A percentile compares a stretch with the other conserved stretches of the same genome.
Evolutionary conservation across 1,140 invertebrate genomes (phyloP).

Genomic region (Drosophila pachea): DNA sequence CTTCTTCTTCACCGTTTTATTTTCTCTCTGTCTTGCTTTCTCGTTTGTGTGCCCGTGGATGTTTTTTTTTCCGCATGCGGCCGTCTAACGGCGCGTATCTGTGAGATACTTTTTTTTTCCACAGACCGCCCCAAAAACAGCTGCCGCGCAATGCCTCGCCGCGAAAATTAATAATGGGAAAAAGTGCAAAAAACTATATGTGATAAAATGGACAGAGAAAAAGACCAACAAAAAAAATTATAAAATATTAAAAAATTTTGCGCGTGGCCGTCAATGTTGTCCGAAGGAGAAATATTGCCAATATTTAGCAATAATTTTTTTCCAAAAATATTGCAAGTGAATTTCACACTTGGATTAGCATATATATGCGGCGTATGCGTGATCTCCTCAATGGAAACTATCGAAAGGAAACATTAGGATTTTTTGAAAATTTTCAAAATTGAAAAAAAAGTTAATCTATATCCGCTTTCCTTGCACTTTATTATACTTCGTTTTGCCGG

Average conservation of each 20-base stretch:
- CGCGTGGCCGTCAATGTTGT: conserved; percentile 65
- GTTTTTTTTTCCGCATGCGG: conserved; percentile 8
- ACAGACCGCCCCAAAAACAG: conserved; percentile 26
- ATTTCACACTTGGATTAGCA: too few relatives aligned
- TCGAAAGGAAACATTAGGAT: too few relatives aligned
- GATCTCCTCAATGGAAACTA: too few relatives aligned
- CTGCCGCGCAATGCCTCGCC: too few relatives aligned
- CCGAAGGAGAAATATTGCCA: conserved; percentile 43
- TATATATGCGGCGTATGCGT: too few relatives aligned
- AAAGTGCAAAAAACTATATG: too few relatives aligned
- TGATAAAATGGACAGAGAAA: conserved; percentile 2
- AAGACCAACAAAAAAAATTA: conserved; percentile 4
- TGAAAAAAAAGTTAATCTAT: too few relatives aligned
- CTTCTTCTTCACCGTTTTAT: conserved; percentile 25
- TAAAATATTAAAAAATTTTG: neutral
- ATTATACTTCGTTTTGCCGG: too few relatives aligned
- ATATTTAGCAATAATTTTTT: neutral
- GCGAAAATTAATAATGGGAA: too few relatives aligned
- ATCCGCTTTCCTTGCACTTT: too few relatives aligned
- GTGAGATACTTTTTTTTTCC: conserved; percentile 42
- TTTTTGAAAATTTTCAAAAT: too few relatives aligned
- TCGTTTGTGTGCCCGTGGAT: neutral
- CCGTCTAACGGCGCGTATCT: conserved; percentile 18
- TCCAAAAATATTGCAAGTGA: neutral
- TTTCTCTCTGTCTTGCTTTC: conserved; percentile 8